Evolutionary conservation across 2,797 vertebrate species (phyloP).

Genomic region (Fringilla coelebs): DNA sequence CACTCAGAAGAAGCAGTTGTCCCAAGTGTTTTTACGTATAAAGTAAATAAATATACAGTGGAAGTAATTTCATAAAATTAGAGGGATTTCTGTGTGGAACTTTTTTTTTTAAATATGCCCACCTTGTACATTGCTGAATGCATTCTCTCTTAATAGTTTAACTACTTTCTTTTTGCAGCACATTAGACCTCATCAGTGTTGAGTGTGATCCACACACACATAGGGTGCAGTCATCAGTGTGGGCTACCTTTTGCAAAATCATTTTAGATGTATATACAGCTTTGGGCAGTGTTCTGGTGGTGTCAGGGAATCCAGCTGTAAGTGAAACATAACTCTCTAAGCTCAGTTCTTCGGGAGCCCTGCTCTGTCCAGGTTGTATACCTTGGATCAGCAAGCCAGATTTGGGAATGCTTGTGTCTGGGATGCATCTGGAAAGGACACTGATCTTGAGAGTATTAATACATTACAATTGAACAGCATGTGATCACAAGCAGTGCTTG

Average conservation of each 20-base stretch:
- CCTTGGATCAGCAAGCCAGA: not conserved
- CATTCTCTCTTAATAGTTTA: not conserved
- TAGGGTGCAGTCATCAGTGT: not conserved
- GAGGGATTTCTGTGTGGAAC: not conserved
- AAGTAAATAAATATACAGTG: not conserved
- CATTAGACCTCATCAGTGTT: not conserved
- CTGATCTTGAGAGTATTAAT: not conserved
- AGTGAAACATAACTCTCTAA: not conserved
- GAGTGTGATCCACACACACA: not conserved
- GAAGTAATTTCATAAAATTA: not conserved
- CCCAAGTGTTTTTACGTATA: not conserved
- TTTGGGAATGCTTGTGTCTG: not conserved
- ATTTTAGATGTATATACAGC: not conserved
- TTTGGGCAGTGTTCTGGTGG: not conserved
- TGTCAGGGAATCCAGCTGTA: not conserved
- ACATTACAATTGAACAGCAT: not conserved
- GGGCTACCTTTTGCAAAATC: not conserved
- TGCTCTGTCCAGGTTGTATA: not conserved
- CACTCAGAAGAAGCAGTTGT: not conserved
- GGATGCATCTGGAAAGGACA: constrained; percentile 45
- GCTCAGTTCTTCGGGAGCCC: not conserved
- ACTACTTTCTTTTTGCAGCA: not conserved
- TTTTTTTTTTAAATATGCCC: not conserved
- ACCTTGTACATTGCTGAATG: not conserved
- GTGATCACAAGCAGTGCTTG: not conserved